Evolutionary conservation across 2,797 vertebrate species (phyloP).

Genomic region (Bradypodion ventrale): DNA sequence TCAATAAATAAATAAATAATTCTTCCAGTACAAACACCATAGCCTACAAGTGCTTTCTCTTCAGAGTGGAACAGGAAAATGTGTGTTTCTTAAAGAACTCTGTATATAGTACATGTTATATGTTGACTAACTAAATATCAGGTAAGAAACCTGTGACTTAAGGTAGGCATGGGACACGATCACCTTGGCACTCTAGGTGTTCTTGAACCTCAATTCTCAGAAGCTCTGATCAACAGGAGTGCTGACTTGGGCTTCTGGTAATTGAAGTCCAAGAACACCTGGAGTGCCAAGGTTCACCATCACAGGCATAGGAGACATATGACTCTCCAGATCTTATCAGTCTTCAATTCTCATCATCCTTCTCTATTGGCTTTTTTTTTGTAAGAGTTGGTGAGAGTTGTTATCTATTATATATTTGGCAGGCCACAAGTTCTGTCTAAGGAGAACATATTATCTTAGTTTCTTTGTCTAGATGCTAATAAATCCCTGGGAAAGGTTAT

Average conservation of each 20-base stretch:
- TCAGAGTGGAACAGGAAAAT: background rate
- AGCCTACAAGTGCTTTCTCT: background rate
- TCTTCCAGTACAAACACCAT: background rate
- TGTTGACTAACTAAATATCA: background rate
- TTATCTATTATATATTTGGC: background rate
- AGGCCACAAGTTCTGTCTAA: no score
- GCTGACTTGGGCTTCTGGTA: no score
- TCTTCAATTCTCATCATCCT: no score
- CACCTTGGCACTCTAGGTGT: no score
- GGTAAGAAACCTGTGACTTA: background rate
- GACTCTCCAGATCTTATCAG: background rate
- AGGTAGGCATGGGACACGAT: background rate
- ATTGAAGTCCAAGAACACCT: no score
- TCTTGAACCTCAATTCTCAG: no score
- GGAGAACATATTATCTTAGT: background rate
- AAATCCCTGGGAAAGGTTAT: background rate
- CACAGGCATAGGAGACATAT: background rate
- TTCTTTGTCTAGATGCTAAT: background rate
- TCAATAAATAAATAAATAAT: no score
- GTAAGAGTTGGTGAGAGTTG: background rate
- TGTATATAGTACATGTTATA: accelerated
- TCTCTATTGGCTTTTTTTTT: no score
- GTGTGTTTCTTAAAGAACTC: background rate
- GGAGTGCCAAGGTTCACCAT: no score
- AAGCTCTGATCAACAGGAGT: no score